Evolutionary conservation across 2,888 invertebrate genomes (phyloP), one percentile per base, ranked within the genome.

Genomic region (Mantis religiosa): DNA sequence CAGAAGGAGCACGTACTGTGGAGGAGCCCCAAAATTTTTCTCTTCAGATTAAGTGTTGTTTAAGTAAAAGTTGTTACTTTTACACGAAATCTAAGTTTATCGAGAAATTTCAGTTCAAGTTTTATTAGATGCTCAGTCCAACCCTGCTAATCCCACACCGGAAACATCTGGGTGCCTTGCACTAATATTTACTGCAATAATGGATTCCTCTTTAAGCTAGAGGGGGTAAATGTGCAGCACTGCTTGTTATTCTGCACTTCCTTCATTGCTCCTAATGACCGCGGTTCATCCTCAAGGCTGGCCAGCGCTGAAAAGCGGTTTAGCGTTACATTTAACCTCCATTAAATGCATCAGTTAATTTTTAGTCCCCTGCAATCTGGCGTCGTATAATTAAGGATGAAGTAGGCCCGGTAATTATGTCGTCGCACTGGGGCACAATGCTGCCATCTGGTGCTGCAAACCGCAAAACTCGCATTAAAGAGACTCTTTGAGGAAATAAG

Each of bases 391-490:
- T 82, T 82, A 82, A 87, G 34, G 14, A 71, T 82, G 82, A 87
- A n/a, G 85, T 28, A 82, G 27, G 28, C 30, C 54, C 47, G 30
- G 81, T 86, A 86, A 86, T 86, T 81, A 86, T 86, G 81, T 86
- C 28, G 28, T 9, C 47, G 47, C 47, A 47, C 41, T 28, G 30
- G 84, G 28, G 28, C 28, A 41, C 27, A 41, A 25, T 85, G 47
- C 71, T 85, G 86, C 88, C 86, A 89, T 89, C 88, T 89, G 88
- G 88, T 82, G 88, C 85, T 87, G 85, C 47, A 89, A 88, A 88
- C 88, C 88, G 86, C 88, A 86, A 85, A 89, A 89, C 88, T 89
- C 88, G 85, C 88, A 89, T 89, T 89, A 89, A 89, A 89, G 88
- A 83, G 82, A 85, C 85, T 85, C 83, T 30, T 20, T 83, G n/a